phyloP scores from a whole-genome alignment of 2,888 invertebrate species.

The Gymnocheta viridis region DNA sequence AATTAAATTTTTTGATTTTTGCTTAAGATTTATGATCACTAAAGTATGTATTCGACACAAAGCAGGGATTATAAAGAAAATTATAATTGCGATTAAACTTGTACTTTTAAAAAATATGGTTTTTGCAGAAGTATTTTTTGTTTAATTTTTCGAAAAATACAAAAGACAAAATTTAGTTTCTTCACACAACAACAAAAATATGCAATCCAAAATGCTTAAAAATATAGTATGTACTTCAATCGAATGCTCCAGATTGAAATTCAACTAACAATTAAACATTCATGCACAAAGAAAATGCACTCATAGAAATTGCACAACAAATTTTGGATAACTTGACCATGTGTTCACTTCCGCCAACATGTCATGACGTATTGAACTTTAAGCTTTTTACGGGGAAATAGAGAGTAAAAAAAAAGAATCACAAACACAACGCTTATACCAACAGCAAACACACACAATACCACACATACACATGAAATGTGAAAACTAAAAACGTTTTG shows the following conservation, averaged over 20 bases:
- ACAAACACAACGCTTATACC: constrained; percentile 16
- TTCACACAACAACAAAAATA: no score
- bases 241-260: background rate
- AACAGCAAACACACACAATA: constrained; percentile 6
- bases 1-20: background rate
- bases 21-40: no score
- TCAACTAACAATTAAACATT: constrained; percentile 17
- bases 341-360: constrained; percentile 62
- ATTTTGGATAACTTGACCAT: constrained; percentile 54
- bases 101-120: no score
- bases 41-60: no score
- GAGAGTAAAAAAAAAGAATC: background rate
- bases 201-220: no score
- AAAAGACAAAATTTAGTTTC: no score
- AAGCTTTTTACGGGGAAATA: constrained; percentile 36
- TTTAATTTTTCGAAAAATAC: no score
- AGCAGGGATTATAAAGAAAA: no score
- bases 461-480: background rate
- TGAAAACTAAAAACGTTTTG: background rate
- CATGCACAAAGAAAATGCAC: constrained; percentile 3
- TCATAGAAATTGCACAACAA: constrained; percentile 46
- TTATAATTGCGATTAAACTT: no score
- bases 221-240: no score
- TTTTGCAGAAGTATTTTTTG: no score
- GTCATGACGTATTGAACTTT: constrained; percentile 63